Evolutionary conservation across 2,113 vertebrate genomes (phyloP), one percentile per base, ranked within the genome.

Genomic region (Aptenodytes patagonicus): DNA sequence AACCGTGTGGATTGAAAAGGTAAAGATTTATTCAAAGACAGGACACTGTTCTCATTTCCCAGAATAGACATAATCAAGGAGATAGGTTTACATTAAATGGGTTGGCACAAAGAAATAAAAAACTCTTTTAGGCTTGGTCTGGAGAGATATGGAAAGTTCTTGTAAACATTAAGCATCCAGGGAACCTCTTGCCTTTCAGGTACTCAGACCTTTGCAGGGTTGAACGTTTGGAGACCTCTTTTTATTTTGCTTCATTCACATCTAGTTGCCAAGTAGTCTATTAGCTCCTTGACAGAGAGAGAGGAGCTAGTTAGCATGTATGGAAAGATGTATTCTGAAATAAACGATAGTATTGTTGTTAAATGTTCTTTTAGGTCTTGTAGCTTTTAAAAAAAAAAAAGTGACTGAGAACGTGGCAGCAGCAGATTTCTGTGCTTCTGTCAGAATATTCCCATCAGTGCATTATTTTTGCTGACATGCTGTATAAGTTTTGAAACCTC

Each of bases 91-190:
- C 31, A 10, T 71, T 79, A 88, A 72, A 58, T 36, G 36, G 7
- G 10, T 46, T 91, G 70, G 40, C 44, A 96, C 9, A 10, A 69
- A 52, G 44, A 87, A 72, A 49, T 64, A 40, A 52, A 82, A 93
- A 64, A 6, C 11, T 73, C 17, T 77, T 88, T 76, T 47, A 76
- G 44, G 9, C 24, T 89, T 42, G 6, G 9, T 79, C 36, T 78
- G 0, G 0, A 38, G 47, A 89, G 47, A n/a, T 32, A 9, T 0
- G 3, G 49, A 34, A 68, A 73, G 19, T 57, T 85, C 40, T 75
- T 84, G 21, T 84, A 47, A 82, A 6, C 38, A 26, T 61, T 58
- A 70, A 52, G 73, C 7, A 13, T 29, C 34, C 3, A 22, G 40
- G 47, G 19, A 52, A 13, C 25, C 7, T 46, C 60, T 75, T 1